Percentiles rank a stretch among this genome's conserved stretches.
phyloP scores from a whole-genome alignment of 1,140 invertebrate species.

The Papilio aristodemus region DNA sequence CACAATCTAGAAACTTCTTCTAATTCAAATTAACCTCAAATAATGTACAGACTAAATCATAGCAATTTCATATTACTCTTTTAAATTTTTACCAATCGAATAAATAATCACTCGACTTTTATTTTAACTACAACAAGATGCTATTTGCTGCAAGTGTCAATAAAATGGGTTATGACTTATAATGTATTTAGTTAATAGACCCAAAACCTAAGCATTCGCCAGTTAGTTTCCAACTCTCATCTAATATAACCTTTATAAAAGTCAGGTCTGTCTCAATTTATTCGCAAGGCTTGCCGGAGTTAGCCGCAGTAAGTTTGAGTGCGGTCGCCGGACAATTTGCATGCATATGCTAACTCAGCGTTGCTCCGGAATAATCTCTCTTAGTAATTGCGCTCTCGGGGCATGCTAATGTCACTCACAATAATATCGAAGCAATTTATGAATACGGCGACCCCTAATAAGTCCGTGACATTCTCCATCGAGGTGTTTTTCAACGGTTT shows the following conservation, averaged over 20 bases:
- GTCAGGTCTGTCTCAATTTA: background rate
- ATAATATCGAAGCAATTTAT: background rate
- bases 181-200: too few species aligned
- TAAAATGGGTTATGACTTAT: too few species aligned
- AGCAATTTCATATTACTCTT: too few species aligned
- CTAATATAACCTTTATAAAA: constrained; percentile 4
- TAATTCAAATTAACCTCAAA: too few species aligned
- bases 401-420: background rate
- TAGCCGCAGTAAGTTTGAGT: constrained; percentile 2
- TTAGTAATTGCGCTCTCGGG: background rate
- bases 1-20: too few species aligned
- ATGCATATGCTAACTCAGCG: constrained; percentile 19
- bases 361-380: constrained; percentile 1
- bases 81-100: too few species aligned
- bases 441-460: background rate
- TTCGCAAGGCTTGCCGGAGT: background rate
- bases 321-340: constrained; percentile 14
- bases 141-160: too few species aligned
- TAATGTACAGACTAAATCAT: too few species aligned
- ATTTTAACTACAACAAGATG: too few species aligned
- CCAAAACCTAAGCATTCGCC: too few species aligned
- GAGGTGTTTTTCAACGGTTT: background rate
- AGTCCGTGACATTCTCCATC: background rate
- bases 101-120: too few species aligned
- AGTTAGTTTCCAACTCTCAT: background rate